Evolutionary conservation across 2,113 vertebrate species (phyloP).

Genomic region (Oncorhynchus clarkii): DNA sequence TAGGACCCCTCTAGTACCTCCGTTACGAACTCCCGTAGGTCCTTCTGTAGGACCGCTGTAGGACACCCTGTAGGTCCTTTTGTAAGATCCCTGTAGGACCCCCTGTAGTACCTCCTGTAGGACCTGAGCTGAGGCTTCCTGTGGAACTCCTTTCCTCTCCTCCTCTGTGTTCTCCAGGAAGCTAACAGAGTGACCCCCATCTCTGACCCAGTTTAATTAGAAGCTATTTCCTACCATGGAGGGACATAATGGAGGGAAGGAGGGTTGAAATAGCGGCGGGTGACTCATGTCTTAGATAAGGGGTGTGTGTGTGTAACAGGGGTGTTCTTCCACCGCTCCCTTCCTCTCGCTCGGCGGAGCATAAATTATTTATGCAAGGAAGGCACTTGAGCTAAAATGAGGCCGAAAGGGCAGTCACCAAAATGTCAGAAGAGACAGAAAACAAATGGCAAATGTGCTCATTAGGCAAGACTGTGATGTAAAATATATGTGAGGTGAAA

Average conservation of each 20-base stretch:
- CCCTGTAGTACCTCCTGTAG: too few relatives aligned
- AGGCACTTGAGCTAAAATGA: slow-evolving; percentile 43
- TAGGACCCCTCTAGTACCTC: too few relatives aligned
- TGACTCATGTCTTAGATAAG: slow-evolving; percentile 53
- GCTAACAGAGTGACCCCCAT: slow-evolving; percentile 36
- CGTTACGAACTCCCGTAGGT: too few relatives aligned
- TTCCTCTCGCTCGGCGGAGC: slow-evolving; percentile 21
- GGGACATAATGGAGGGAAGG: not conserved
- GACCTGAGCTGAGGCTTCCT: not conserved
- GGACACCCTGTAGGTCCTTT: too few relatives aligned
- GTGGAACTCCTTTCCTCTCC: not conserved
- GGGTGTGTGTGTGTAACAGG: slow-evolving; percentile 10
- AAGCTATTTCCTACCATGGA: slow-evolving; percentile 58
- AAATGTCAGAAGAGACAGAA: slow-evolving; percentile 71
- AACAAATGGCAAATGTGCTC: slow-evolving; percentile 64
- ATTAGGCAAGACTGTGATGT: slow-evolving; percentile 31
- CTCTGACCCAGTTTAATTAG: slow-evolving; percentile 48
- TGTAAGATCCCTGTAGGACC: too few relatives aligned
- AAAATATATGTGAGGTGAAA: slow-evolving; percentile 40
- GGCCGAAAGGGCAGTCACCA: slow-evolving; percentile 58
- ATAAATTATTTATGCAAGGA: slow-evolving; percentile 67
- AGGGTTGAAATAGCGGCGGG: slow-evolving; percentile 29
- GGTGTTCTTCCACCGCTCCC: slow-evolving; percentile 25
- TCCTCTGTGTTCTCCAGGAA: not conserved
- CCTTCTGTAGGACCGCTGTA: too few relatives aligned